Percentiles rank a stretch among this genome's conserved stretches.
Evolutionary conservation across 1,140 invertebrate genomes (phyloP).

Genomic region (Trichomalopsis sarcophagae): DNA sequence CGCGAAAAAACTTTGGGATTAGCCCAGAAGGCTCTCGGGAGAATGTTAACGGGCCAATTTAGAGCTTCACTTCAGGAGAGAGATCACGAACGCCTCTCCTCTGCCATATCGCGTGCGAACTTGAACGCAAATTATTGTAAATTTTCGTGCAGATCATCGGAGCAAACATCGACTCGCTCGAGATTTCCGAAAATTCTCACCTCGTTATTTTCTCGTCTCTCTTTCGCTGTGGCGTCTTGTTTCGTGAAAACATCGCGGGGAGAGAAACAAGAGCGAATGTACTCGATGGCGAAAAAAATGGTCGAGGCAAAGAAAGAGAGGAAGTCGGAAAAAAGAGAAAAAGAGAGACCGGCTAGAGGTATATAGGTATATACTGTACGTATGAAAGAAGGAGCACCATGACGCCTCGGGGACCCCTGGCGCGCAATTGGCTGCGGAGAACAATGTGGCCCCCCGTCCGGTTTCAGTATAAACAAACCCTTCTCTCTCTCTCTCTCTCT

Average conservation of each 20-base stretch:
- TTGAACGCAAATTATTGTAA: neutral
- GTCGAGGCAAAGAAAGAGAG: neutral
- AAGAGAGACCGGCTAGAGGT: neutral
- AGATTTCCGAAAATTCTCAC: neutral
- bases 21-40: neutral
- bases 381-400: slow-evolving; percentile 8
- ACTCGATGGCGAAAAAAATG: slow-evolving; percentile 1
- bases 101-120: no score
- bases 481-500: slow-evolving; percentile 47
- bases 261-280: neutral
- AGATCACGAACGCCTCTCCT: no score
- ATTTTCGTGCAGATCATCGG: neutral
- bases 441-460: slow-evolving; percentile 60
- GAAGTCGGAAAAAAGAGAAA: slow-evolving; percentile 8
- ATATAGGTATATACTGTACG: neutral
- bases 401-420: slow-evolving; percentile 51
- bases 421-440: slow-evolving; percentile 67
- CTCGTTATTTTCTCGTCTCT: neutral
- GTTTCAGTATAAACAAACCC: slow-evolving; percentile 66
- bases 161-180: neutral
- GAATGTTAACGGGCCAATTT: neutral
- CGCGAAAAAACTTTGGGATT: neutral
- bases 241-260: neutral
- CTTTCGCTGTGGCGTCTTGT: neutral
- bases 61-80: neutral